Evolutionary conservation across 2,888 invertebrate genomes (phyloP).

Genomic region (Bruchidius siliquastri): DNA sequence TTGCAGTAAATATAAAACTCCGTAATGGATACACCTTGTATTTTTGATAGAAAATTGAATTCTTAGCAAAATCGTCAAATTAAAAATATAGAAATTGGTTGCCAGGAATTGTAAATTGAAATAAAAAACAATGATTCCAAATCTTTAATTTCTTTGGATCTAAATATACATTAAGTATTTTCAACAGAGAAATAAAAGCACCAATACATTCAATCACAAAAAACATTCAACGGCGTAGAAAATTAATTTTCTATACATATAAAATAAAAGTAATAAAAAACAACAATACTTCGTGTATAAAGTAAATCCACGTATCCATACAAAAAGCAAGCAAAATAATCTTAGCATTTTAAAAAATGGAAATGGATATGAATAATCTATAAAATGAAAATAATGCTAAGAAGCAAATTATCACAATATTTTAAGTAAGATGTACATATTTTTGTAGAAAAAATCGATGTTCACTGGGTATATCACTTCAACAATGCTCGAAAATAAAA

Average conservation of each 20-base stretch:
- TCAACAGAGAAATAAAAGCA: constrained; percentile 21
- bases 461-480: constrained; percentile 8
- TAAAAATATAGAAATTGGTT: too few species aligned
- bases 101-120: too few species aligned
- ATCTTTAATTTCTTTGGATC: constrained; percentile 24
- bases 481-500: constrained; percentile 11
- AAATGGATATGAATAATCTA: not conserved
- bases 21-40: too few species aligned
- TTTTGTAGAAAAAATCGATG: constrained; percentile 10
- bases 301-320: not conserved
- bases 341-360: not conserved
- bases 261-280: constrained; percentile 19
- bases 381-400: not conserved
- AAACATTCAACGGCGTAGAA: constrained; percentile 16
- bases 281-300: constrained; percentile 4
- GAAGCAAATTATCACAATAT: not conserved
- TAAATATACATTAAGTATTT: constrained; percentile 15
- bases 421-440: not conserved
- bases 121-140: constrained; percentile 1
- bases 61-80: too few species aligned
- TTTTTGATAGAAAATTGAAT: too few species aligned
- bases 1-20: too few species aligned
- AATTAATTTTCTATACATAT: constrained; percentile 18
- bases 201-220: not conserved
- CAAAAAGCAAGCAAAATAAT: not conserved